Evolutionary conservation across 2,888 invertebrate genomes (phyloP).

Genomic region (Diogma glabrata): DNA sequence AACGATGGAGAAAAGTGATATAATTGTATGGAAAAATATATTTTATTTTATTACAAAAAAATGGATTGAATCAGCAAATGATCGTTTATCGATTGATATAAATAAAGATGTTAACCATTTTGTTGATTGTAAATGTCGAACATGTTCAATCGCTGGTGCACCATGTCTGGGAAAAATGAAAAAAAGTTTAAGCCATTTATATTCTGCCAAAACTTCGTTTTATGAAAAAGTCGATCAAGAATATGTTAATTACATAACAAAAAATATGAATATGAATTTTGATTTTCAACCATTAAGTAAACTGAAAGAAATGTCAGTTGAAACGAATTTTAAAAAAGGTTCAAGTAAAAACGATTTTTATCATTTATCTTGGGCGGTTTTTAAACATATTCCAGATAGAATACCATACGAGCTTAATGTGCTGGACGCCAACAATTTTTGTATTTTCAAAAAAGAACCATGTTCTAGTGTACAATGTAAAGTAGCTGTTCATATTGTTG

Average conservation of each 20-base stretch:
- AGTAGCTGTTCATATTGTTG: constrained; percentile 33
- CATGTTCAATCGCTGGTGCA: constrained; percentile 34
- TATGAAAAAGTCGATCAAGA: constrained; percentile 29
- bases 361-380: constrained; percentile 36
- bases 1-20: not conserved
- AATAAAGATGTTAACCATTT: constrained; percentile 29
- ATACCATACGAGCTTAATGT: constrained; percentile 26
- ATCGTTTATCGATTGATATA: constrained; percentile 30
- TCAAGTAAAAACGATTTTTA: constrained; percentile 16
- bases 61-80: constrained; percentile 30
- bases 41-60: constrained; percentile 31
- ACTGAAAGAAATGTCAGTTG: not conserved
- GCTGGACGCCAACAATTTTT: constrained; percentile 23
- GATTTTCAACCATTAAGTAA: not conserved
- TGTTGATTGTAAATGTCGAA: constrained; percentile 33
- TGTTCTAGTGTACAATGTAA: constrained; percentile 24
- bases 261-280: not conserved
- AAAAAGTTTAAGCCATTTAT: constrained; percentile 27
- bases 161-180: constrained; percentile 25
- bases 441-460: constrained; percentile 23
- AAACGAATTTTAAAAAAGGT: not conserved
- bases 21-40: constrained; percentile 29
- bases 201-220: constrained; percentile 31
- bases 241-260: constrained; percentile 4
- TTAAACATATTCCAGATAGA: constrained; percentile 32